These are phyloP conservation scores for Natator depressus DNA, from an alignment of 2,113 vertebrate species.

Conservation along the genomic window DNA sequence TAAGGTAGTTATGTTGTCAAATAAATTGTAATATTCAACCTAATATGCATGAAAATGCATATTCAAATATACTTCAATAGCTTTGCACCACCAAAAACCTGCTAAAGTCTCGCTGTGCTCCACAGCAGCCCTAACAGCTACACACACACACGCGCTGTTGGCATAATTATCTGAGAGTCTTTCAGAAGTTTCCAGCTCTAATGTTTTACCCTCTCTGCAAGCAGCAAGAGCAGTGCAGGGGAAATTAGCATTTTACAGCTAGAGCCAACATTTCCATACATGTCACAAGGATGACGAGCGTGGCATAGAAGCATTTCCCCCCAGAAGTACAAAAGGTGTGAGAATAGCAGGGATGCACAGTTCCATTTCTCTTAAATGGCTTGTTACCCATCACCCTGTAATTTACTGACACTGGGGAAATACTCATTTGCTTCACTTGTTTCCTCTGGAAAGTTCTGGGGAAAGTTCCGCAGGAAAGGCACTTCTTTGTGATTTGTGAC, in stretches of 20 bases:
- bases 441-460: neutral
- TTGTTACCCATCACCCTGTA: neutral
- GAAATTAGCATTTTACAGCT: neutral
- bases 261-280: neutral
- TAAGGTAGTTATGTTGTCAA: neutral
- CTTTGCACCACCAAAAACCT: neutral
- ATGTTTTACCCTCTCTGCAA: neutral
- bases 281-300: neutral
- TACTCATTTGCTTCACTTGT: neutral
- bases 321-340: neutral
- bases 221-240: neutral
- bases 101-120: too few relatives aligned
- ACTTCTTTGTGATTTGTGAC: neutral
- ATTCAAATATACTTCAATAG: neutral
- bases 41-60: neutral
- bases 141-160: neutral
- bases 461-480: neutral
- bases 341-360: neutral
- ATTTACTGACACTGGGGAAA: neutral
- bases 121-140: neutral
- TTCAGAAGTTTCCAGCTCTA: neutral
- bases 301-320: neutral
- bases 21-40: neutral
- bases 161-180: neutral
- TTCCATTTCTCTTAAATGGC: neutral